phyloP scores from a whole-genome alignment of 92 coral and sea anemone genomes.

The Palythoa caribaeorum region DNA sequence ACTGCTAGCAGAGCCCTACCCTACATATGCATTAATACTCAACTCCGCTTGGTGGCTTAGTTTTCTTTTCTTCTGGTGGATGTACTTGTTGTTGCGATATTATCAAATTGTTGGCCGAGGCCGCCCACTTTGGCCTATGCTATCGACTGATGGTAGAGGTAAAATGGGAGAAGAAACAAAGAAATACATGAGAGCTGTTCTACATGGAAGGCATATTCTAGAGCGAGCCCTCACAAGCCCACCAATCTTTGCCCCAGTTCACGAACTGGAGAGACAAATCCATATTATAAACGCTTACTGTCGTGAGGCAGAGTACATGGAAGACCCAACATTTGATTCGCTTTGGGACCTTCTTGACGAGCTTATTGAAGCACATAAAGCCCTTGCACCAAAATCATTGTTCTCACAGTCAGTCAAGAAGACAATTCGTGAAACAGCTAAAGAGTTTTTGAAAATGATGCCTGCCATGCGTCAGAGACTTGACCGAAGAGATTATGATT shows the following conservation, averaged over 20 bases:
- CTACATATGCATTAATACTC: slow-evolving; percentile 72
- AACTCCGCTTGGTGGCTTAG: slow-evolving; percentile 73
- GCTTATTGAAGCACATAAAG: slow-evolving; percentile 96
- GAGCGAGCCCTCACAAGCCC: slow-evolving; percentile 93
- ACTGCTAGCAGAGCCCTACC: slow-evolving; percentile 87
- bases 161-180: slow-evolving; percentile 87
- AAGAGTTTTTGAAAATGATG: slow-evolving; percentile 95
- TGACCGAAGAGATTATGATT: slow-evolving; percentile 95
- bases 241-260: slow-evolving; percentile 96
- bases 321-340: slow-evolving; percentile 96
- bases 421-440: slow-evolving; percentile 94
- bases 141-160: slow-evolving; percentile 86
- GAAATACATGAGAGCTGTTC: slow-evolving; percentile 95
- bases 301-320: slow-evolving; percentile 94
- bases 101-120: slow-evolving; percentile 66
- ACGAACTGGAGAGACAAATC: slow-evolving; percentile 96
- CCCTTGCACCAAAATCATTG: slow-evolving; percentile 82
- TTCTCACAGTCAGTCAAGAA: slow-evolving; percentile 91
- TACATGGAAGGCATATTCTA: slow-evolving; percentile 92
- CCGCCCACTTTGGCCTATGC: slow-evolving; percentile 92
- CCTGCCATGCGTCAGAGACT: slow-evolving; percentile 97
- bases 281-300: slow-evolving; percentile 99
- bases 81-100: slow-evolving; percentile 82
- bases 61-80: slow-evolving; percentile 76
- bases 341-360: slow-evolving; percentile 99